Base-by-base conservation (phyloP, 2,888 invertebrate genomes). In the Aphrophora alni region DNA sequence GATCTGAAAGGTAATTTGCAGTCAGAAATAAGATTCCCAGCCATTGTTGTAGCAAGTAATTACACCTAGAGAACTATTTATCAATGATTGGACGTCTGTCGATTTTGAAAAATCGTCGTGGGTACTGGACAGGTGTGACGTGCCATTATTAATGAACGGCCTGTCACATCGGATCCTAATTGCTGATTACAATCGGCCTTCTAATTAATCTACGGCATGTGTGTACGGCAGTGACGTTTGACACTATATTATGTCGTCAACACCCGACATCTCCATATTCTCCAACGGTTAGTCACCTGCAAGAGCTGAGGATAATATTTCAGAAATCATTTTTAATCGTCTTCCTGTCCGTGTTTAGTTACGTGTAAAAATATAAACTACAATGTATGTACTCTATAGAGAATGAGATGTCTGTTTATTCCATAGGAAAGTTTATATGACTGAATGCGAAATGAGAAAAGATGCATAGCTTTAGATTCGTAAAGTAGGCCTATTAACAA, bases 101-200 rank as follows among this genome's bases (percentile, higher is more conserved):
- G 59, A 59, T 59, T 59, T 59, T 59, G 59, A 59, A 59, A 59
- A 59, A 59, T 59, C 59, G 59, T 59, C 59, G 59, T 59, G 21
- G 21, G 59, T 14, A 5, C 5, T 21, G 59, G 59, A 59, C 59
- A 59, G 59, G 21, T 59, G 59, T 21, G 59, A 59, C 21, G 59
- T 21, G 59, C 21, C 21, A 21, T 59, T 59, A 59, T 59, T 59
- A 59, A 59, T 59, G 59, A 14, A 59, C 21, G 59, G 5, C 21
- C 59, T 44, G 59, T 59, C 59, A 59, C 14, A 59, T 21, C 21
- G 1, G 1, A 21, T 4, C 59, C 59, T 59, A 59, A 59, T 59
- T 59, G 59, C 59, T 59, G 59, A 59, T 59, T 59, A 59, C 59
- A 59, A 59, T 59, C 59, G 59, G 59, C 21, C 59, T 59, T 59